Evolutionary conservation across 2,113 vertebrate genomes (phyloP).

Genomic region (Aix galericulata): DNA sequence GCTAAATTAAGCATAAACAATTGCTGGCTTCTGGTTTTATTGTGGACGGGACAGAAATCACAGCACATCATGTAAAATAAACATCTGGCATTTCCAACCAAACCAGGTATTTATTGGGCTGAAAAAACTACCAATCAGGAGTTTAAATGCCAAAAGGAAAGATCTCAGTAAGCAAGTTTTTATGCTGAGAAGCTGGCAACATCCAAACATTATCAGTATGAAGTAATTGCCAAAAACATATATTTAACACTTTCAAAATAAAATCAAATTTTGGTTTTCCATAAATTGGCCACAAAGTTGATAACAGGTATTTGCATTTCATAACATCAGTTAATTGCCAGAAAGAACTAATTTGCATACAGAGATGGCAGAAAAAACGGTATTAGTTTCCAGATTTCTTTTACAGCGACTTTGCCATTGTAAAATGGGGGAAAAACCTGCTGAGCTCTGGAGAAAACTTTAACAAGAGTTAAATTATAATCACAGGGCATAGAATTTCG

Average conservation of each 20-base stretch:
- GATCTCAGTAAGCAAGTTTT: not conserved
- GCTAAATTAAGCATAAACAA: not conserved
- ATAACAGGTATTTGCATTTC: not conserved
- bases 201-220: not conserved
- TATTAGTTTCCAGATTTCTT: not conserved
- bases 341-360: not conserved
- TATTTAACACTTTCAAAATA: not conserved
- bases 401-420: not conserved
- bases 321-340: not conserved
- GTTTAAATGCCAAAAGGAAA: not conserved
- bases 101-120: not conserved
- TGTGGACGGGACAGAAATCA: not conserved
- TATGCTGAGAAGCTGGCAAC: not conserved
- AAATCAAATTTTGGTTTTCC: not conserved
- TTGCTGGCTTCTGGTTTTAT: not conserved
- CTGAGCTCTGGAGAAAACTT: not conserved
- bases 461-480: not conserved
- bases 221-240: not conserved
- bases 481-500: not conserved
- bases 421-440: not conserved
- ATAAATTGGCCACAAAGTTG: not conserved
- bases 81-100: not conserved
- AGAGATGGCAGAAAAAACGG: not conserved
- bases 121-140: not conserved
- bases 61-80: not conserved